These are phyloP conservation scores for Geococcyx californianus DNA, from an alignment of 2,113 vertebrate species.

Conservation along the genomic window DNA sequence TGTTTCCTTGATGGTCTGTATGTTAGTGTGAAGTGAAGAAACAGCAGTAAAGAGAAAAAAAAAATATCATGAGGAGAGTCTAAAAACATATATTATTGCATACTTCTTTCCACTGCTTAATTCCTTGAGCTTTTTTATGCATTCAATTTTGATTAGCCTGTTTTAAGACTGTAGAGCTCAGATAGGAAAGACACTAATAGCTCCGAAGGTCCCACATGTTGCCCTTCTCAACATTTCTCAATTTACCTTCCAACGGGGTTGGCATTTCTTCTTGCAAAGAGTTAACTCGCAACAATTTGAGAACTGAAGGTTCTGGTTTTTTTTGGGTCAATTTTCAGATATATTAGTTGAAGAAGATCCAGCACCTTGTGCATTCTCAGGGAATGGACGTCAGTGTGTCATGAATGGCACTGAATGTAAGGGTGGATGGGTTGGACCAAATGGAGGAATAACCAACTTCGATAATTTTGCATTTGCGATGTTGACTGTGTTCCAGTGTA, in stretches of 20 bases:
- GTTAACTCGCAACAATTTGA: background rate
- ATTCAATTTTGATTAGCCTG: background rate
- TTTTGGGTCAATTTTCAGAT: slow-evolving; percentile 70
- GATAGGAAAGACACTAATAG: background rate
- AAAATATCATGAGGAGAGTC: background rate
- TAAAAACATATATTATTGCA: background rate
- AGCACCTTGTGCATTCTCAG: slow-evolving; percentile 96
- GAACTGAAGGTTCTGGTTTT: background rate
- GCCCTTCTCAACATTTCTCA: background rate
- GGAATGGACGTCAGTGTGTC: slow-evolving; percentile 91
- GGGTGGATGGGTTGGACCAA: slow-evolving; percentile 96
- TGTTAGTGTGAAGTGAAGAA: background rate
- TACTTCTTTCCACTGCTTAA: background rate
- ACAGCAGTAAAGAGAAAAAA: background rate
- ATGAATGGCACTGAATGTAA: slow-evolving; percentile 91
- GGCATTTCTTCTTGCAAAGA: background rate
- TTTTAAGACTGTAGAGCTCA: background rate
- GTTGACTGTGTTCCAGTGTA: slow-evolving; percentile 99
- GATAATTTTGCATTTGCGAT: slow-evolving; percentile 99
- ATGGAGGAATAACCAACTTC: slow-evolving; percentile 97
- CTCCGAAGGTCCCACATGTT: background rate
- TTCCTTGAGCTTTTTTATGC: background rate
- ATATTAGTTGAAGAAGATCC: slow-evolving; percentile 90
- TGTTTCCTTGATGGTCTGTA: background rate
- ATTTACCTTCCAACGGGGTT: background rate